Evolutionary conservation across 2,888 invertebrate species (phyloP), one percentile per base, ranked within the genome.

Genomic region (Agriopis leucophaearia): DNA sequence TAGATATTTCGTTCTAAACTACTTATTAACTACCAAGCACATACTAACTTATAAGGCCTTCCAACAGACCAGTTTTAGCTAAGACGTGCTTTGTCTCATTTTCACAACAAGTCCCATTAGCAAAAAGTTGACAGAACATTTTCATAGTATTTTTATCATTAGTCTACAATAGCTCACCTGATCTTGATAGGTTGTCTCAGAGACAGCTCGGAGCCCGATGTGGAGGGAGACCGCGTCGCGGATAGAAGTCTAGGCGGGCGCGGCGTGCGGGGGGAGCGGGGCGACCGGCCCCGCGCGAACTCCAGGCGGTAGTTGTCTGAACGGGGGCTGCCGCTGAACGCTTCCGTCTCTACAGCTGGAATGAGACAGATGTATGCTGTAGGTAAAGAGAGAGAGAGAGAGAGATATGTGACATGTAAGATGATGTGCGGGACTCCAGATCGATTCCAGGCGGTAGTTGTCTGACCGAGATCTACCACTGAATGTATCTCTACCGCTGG

Each of bases 251-350:
- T 90, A 56, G 91, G 91, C 1, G 91, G 77, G 69, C 90, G 90
- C 70, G 92, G 93, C 3, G 93, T 88, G 78, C 90, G 89, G 59
- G 91, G 91, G 10, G 95, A 95, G 74, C 95, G 92, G 52, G 89
- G 86, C 18, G 94, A 94, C 76, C 95, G 93, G 0, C 96, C 96
- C 77, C 96, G 95, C 38, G 96, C 96, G 92, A 96, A 96, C 91
- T 96, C 96, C 86, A 95, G 94, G 78, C 96, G 94, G 89, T 96
- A 96, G 94, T 96, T 96, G 86, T 96, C 96, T 0, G 92, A 94
- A 70, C 89, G 89, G 0, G 94, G 94, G 65, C 90, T 89, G 74
- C 92, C 91, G 78, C 89, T 91, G 84, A 93, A 92, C 47, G 91
- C 90, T 44, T 85, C 86, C 5, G 84, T 86, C 38, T 92, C 91